Conservation (phyloP, 1,140 invertebrate species). For the Hyposmocoma kahamanoa region DNA sequence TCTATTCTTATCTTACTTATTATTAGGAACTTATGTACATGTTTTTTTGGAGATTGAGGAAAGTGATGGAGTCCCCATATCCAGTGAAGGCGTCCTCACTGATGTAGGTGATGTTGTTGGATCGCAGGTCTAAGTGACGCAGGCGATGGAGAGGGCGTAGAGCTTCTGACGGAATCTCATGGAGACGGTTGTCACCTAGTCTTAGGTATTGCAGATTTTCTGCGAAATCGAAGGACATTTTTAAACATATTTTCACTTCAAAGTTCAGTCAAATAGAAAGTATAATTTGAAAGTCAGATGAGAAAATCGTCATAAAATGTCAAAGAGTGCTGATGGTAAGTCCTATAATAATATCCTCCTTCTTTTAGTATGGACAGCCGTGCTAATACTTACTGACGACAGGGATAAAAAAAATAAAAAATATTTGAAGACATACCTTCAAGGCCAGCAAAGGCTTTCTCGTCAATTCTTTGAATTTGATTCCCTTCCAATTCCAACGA, state of each 20-base stretch:
- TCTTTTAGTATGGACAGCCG: no score
- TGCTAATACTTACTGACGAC: no score
- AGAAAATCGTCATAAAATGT: no score
- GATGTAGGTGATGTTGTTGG: slow-evolving; percentile 89
- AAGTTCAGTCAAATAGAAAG: no score
- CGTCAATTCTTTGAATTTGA: slow-evolving; percentile 84
- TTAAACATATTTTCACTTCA: no score
- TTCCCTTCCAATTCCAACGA: slow-evolving; percentile 91
- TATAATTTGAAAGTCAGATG: no score
- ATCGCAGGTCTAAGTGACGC: slow-evolving; percentile 89
- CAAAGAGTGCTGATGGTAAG: no score
- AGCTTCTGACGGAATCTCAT: slow-evolving; percentile 86
- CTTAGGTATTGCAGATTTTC: slow-evolving; percentile 89
- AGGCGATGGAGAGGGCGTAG: slow-evolving; percentile 86
- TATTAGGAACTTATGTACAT: slow-evolving; percentile 78
- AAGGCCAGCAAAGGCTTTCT: slow-evolving; percentile 87
- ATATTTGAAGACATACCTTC: slow-evolving; percentile 80
- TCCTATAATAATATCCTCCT: no score
- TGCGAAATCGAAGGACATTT: no score
- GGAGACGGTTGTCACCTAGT: slow-evolving; percentile 89
- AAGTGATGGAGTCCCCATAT: slow-evolving; percentile 93
- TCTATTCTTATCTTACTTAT: no score
- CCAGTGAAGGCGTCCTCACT: slow-evolving; percentile 90
- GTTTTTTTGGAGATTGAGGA: slow-evolving; percentile 93
- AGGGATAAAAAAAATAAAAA: no score